Evolutionary conservation across 2,888 invertebrate species (phyloP), one percentile per base, ranked within the genome.

Genomic region (Limenitis camilla): DNA sequence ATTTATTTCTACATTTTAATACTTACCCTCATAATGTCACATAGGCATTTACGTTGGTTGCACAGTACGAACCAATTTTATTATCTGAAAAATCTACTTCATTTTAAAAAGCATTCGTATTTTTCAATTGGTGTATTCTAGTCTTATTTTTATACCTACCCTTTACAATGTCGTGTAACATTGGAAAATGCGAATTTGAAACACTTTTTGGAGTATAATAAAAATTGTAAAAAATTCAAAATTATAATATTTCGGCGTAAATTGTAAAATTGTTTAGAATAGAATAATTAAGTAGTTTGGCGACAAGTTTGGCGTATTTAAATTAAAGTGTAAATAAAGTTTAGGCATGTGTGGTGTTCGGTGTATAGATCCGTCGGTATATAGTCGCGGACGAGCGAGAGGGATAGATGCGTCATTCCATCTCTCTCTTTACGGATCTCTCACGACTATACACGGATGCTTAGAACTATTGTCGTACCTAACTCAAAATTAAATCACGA

Each of bases 261-360:
- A 76, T 68, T 81, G 81, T 82, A 83, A 81, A 74, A 81, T 81
- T 69, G 69, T 72, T 78, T 82, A 84, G 83, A 67, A 42, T 59
- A 57, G 65, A 74, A 71, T 72, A 75, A 63, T 74, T 83, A 81
- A 74, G 72, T 78, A 81, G 78, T 73, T 45, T 63, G 83, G 82
- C 81, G 76, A 81, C 74, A 68, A 74, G 76, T 86, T 86, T 84
- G 85, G 83, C 83, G 68, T 81, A 80, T 74, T 71, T 49, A 67
- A 64, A 73, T 68, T 66, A 61, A 61, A 74, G 68, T 85, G 83
- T 84, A 84, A 67, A 84, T 84, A 85, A 66, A 63, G 56, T 68
- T 79, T 84, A 84, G 82, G 71, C 64, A 75, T 73, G 85, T 87
- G 84, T 83, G 83, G 77, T 71, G 71, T 72, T 74, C 19, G 45